Conservation (phyloP, 2,888 invertebrate species). For the Thelaira solivaga region DNA sequence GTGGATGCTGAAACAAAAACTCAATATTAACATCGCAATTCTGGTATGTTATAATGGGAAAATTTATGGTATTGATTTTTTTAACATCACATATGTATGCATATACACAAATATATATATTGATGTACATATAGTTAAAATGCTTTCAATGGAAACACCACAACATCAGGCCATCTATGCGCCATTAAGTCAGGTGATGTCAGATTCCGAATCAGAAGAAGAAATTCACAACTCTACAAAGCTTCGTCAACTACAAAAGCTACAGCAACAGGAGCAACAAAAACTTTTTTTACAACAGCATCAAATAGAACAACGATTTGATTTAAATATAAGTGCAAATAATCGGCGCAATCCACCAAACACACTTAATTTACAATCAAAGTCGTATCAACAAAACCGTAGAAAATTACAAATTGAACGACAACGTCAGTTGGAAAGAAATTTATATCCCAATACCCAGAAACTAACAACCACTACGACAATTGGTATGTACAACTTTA, state of each 20-base stretch:
- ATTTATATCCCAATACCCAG: conserved; percentile 48
- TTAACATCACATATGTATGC: conserved; percentile 14
- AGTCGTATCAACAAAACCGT: conserved; percentile 58
- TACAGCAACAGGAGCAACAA: conserved; percentile 62
- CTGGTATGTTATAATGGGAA: conserved; percentile 53
- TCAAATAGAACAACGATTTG: conserved; percentile 60
- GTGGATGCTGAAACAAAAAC: conserved; percentile 68
- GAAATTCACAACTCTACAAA: conserved; percentile 73
- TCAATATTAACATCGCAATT: conserved; percentile 68
- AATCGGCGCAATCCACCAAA: conserved; percentile 52
- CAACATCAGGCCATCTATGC: conserved; percentile 81
- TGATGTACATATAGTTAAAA: conserved; percentile 69
- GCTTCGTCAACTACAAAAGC: conserved; percentile 65
- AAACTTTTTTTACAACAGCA: conserved; percentile 65
- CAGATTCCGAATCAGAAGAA: conserved; percentile 81
- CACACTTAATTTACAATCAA: conserved; percentile 58
- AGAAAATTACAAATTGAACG: conserved; percentile 58
- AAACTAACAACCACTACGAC: neutral
- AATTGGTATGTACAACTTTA: conserved; percentile 21
- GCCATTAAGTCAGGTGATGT: conserved; percentile 86
- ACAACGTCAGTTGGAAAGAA: conserved; percentile 57
- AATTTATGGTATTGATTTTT: conserved; percentile 70
- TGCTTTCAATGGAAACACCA: conserved; percentile 76
- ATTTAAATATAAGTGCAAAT: conserved; percentile 49
- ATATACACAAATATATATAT: neutral